phyloP scores from a whole-genome alignment of 1,140 invertebrate species.

The Lepidurus apus region DNA sequence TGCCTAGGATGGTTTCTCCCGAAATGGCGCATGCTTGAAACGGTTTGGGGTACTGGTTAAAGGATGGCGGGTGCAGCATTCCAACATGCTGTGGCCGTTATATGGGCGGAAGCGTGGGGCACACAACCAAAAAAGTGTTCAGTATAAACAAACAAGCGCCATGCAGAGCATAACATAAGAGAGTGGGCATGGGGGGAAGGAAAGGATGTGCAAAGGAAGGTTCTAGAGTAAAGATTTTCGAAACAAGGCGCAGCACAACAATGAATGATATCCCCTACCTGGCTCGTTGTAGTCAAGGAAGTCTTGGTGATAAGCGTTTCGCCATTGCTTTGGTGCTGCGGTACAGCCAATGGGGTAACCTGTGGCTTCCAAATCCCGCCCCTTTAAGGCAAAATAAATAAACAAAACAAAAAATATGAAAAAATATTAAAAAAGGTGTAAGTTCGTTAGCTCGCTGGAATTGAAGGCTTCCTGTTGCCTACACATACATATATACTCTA shows the following conservation, averaged over 20 bases:
- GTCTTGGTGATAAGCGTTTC: constrained; percentile 72
- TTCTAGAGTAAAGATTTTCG: background rate
- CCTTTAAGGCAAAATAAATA: background rate
- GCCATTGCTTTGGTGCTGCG: constrained; percentile 39
- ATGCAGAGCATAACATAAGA: background rate
- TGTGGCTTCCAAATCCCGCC: constrained; percentile 46
- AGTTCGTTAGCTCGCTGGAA: background rate
- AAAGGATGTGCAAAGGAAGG: background rate
- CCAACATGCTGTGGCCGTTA: background rate
- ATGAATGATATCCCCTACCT: constrained; percentile 43
- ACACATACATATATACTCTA: constrained; percentile 25
- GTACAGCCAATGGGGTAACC: constrained; percentile 47
- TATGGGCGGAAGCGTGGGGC: background rate
- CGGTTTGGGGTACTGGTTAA: constrained; percentile 8
- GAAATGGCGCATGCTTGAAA: background rate
- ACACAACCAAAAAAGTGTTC: background rate
- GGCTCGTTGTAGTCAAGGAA: constrained; percentile 69
- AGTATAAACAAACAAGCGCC: background rate
- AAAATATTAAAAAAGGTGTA: background rate
- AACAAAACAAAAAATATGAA: background rate
- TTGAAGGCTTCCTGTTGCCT: constrained; percentile 44
- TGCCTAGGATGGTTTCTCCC: background rate
- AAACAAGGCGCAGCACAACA: background rate
- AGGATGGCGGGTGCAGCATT: background rate
- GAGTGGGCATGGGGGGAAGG: too few species aligned